Conservation (phyloP, 2,797 vertebrate species). For the Sebastes aleutianus region DNA sequence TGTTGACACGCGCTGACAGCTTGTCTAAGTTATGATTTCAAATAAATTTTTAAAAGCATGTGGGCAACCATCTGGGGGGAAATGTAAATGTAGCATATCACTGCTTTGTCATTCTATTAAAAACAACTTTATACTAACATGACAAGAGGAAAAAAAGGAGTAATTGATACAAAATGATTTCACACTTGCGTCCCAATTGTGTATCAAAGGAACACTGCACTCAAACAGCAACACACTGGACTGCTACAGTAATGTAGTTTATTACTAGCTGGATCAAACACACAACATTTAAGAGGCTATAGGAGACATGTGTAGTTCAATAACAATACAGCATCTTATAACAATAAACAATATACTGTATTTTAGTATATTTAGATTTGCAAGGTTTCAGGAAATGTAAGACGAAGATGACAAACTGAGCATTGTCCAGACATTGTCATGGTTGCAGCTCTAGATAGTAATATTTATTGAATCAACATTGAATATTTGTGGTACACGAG, state of each 20-base stretch:
- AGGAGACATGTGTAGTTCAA: neutral
- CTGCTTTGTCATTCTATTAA: conserved; percentile 65
- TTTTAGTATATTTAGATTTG: neutral
- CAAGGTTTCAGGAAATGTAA: neutral
- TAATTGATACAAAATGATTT: conserved; percentile 34
- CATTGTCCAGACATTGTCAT: neutral
- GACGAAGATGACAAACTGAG: neutral
- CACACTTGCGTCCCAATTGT: neutral
- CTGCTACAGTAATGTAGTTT: neutral
- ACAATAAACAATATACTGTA: too few relatives aligned
- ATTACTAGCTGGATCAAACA: neutral
- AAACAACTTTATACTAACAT: conserved; percentile 65
- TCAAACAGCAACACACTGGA: neutral
- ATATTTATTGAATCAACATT: too few relatives aligned
- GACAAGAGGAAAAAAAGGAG: conserved; percentile 38
- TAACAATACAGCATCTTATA: too few relatives aligned
- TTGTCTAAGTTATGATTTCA: conserved; percentile 67
- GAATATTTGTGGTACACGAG: too few relatives aligned
- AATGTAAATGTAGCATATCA: conserved; percentile 65
- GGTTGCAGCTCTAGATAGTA: neutral
- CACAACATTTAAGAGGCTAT: neutral
- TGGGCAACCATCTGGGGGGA: conserved; percentile 64
- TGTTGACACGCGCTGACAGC: conserved; percentile 64
- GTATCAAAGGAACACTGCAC: neutral
- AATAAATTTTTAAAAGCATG: conserved; percentile 76